Percentiles rank a stretch among this genome's conserved stretches.
Evolutionary conservation across 2,113 vertebrate genomes (phyloP).

Genomic region (Neodontobutis hainanensis): DNA sequence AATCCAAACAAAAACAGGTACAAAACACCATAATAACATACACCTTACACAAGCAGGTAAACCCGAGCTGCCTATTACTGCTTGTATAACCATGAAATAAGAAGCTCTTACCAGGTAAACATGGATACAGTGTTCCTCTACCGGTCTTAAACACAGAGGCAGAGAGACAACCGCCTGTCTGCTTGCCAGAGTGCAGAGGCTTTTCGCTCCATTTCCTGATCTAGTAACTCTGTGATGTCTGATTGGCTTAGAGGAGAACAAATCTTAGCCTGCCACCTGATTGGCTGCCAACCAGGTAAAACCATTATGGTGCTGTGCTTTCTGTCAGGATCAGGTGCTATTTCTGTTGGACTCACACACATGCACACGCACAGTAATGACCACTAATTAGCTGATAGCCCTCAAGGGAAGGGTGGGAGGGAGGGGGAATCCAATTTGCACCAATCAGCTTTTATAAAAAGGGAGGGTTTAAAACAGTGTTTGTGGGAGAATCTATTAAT

Average conservation of each 20-base stretch:
- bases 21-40: neutral
- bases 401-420: slow-evolving; percentile 4
- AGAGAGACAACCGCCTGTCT: slow-evolving; percentile 11
- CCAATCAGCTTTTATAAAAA: slow-evolving; percentile 27
- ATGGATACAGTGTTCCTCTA: slow-evolving; percentile 18
- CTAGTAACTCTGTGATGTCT: slow-evolving; percentile 44
- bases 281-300: slow-evolving; percentile 62
- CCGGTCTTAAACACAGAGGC: slow-evolving; percentile 4
- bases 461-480: neutral
- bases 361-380: slow-evolving; percentile 15
- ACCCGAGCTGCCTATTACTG: neutral
- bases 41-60: neutral
- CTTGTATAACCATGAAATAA: slow-evolving; percentile 3
- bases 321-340: slow-evolving; percentile 67
- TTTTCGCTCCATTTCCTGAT: slow-evolving; percentile 52
- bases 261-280: slow-evolving; percentile 45
- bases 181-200: slow-evolving; percentile 45
- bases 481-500: neutral
- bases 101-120: slow-evolving; percentile 37
- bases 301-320: slow-evolving; percentile 59
- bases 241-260: slow-evolving; percentile 60
- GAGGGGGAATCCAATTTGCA: slow-evolving; percentile 24
- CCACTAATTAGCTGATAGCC: slow-evolving; percentile 38
- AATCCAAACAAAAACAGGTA: neutral
- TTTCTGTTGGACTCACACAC: slow-evolving; percentile 47